Base-by-base conservation (phyloP, 2,888 invertebrate genomes). In the Herminia tarsipennalis region DNA sequence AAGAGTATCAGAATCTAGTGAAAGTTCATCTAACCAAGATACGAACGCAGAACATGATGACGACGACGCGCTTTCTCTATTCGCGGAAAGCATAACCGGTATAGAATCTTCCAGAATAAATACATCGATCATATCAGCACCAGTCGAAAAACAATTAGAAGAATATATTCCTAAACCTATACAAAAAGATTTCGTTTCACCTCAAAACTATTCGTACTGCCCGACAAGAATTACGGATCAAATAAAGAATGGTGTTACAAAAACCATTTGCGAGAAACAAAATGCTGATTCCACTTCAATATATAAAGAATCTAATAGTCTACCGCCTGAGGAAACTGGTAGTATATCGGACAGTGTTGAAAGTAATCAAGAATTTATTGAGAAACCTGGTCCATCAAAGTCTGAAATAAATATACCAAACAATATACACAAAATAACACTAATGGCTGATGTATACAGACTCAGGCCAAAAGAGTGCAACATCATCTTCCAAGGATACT, bases 21-120 rank as follows among this genome's bases (percentile, higher is more conserved):
- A 40, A 2, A 45, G 34, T 24, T n/a, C 6, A 13, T 34, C 33
- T 10, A 41, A 21, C 17, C 29, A 43, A 8, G 35, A 36, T 28
- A 16, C 16, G 2, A 2, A 9, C 3, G 14, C 18, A 9, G 35
- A 40, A 2, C 61, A 63, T 13, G 59, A 68, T 17, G 86, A 88
- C 8, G 88, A 86, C 9, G 89, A 89, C 33, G 76, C 86, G 0
- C 54, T 89, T 9, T 90, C 90, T 5, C 38, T 91, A 1, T 90
- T 66, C 50, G 89, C 89, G 8, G 88, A 86, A 60, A 89, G 89
- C 51, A 66, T 89, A n/a, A 78, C 81, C 0, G 81, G 74, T 1
- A 65, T 83, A n/a, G 89, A 88, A 34, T 70, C 81, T 2, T 66
- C 68, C 8, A 66, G 56, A 44, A 50, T 48, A 1, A 75, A 65